Percentiles rank a stretch among this genome's conserved stretches.
These are phyloP conservation scores for Onychostruthus taczanowskii DNA, from an alignment of 2,113 vertebrate genomes.

Conservation along the genomic window DNA sequence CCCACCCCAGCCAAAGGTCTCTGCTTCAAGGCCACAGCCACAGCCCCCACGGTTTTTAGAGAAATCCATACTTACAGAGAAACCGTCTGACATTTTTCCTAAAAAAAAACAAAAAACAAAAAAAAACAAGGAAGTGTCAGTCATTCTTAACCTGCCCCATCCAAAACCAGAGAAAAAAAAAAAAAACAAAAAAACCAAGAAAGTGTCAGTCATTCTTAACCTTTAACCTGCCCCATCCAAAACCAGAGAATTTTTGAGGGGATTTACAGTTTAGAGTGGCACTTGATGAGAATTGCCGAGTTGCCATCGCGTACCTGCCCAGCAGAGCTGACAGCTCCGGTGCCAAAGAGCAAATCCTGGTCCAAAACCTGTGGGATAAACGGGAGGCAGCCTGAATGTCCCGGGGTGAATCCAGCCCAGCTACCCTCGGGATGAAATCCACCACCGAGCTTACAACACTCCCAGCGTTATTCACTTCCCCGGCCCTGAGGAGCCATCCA, in stretches of 20 bases:
- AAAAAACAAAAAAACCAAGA: neutral
- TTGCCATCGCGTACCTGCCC: neutral
- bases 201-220: neutral
- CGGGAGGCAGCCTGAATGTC: rapidly evolving
- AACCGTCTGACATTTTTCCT: slow-evolving; percentile 40
- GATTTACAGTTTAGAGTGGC: rapidly evolving
- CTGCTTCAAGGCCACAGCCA: neutral
- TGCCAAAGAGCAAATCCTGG: neutral
- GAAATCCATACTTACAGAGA: slow-evolving; percentile 31
- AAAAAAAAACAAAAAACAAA: neutral
- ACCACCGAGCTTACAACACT: neutral
- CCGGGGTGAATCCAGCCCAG: rapidly evolving
- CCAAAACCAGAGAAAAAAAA: rapidly evolving
- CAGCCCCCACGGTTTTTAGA: rapidly evolving
- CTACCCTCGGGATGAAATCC: neutral
- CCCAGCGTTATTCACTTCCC: neutral
- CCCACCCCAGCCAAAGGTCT: neutral
- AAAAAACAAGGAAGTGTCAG: neutral
- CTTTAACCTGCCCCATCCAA: rapidly evolving
- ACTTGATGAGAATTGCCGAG: rapidly evolving
- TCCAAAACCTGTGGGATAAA: neutral
- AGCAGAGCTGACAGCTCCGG: neutral
- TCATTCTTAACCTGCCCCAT: neutral
- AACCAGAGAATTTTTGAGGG: rapidly evolving
- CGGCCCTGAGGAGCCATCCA: neutral